Evolutionary conservation across 2,797 vertebrate genomes (phyloP), one percentile per base, ranked within the genome.

Genomic region (Sardinella longiceps): DNA sequence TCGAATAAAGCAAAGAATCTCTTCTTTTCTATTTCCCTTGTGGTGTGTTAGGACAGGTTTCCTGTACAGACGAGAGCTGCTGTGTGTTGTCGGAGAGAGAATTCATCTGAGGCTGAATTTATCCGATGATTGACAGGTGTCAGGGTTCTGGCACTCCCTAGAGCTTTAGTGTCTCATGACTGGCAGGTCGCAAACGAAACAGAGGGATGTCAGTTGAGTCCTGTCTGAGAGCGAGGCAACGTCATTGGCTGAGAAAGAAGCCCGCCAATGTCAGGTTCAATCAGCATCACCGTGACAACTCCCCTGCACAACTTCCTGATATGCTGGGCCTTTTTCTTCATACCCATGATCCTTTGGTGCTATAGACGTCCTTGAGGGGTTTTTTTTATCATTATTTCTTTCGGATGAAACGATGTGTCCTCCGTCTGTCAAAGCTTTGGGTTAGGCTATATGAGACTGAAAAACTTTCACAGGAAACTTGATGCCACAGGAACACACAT

Each of bases 211-310:
- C 66, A 70, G 30, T 25, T 5, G 66, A 5, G 12, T 3, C 18
- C 33, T 70, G 33, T 70, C 33, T 28, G 11, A 70, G 3, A 37
- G 37, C 33, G 14, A 33, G 4, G 30, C 33, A 14, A 37, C 30
- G 28, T 37, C 3, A 70, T 70, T 70, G 66, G 66, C 30, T 18
- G 66, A 15, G 12, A 70, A 63, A 20, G 66, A 12, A 18, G 30
- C 30, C 14, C 6, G 30, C 30, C 23, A 37, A 15, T 14, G 66
- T 70, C 66, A 70, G 33, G 28, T 33, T 70, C 66, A 14, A 70
- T 70, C 66, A 70, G 66, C 66, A 37, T 70, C 28, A 70, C 66
- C 30, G 10, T 70, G 66, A 70, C 66, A 70, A 70, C 66, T 23
- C 18, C 18, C 20, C n/a, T n/a, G n/a, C 18, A n/a, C n/a, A 58